These are phyloP conservation scores for Noturus placidus DNA, from an alignment of 2,113 vertebrate genomes.

Conservation along the genomic window DNA sequence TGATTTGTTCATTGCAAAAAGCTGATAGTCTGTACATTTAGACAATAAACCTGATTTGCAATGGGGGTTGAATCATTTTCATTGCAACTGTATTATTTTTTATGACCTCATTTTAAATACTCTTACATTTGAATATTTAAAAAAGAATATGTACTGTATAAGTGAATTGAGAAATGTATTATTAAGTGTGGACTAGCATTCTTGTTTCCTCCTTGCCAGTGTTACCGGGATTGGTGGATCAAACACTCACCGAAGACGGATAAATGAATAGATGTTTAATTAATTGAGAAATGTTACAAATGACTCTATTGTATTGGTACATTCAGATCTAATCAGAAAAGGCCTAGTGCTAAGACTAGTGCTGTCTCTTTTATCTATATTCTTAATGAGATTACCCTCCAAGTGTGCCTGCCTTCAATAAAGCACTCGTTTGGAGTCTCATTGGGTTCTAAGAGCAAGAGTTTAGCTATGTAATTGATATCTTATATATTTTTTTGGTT, in stretches of 20 bases:
- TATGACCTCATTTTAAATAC: neutral
- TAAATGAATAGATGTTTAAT: neutral
- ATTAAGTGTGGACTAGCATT: neutral
- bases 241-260: neutral
- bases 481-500: constrained; percentile 4
- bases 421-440: neutral
- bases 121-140: neutral
- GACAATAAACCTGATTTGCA: too few species aligned
- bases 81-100: too few species aligned
- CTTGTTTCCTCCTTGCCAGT: too few species aligned
- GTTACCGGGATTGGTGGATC: neutral
- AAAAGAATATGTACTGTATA: neutral
- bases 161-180: neutral
- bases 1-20: too few species aligned
- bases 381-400: neutral
- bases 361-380: neutral
- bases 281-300: neutral
- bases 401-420: neutral
- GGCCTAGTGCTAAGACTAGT: neutral
- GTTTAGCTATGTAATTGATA: neutral
- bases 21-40: too few species aligned
- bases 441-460: neutral
- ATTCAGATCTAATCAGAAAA: neutral
- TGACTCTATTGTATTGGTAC: neutral
- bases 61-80: too few species aligned